A percentile compares a stretch with the other conserved stretches of the same genome.
phyloP scores from a whole-genome alignment of 2,888 invertebrate genomes.

The Pollenia amentaria region DNA sequence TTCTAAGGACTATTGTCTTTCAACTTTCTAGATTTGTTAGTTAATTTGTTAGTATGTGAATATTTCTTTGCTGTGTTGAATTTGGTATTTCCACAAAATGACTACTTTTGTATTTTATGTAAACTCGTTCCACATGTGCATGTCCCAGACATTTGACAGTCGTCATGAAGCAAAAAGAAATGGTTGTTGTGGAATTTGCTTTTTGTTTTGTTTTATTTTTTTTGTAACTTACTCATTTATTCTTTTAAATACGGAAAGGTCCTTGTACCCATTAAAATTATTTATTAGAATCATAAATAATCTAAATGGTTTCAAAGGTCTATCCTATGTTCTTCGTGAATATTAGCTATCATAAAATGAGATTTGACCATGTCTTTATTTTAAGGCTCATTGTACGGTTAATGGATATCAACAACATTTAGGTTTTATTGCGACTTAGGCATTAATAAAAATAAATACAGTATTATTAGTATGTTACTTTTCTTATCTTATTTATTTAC shows the following conservation, averaged over 20 bases:
- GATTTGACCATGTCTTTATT: too few species aligned
- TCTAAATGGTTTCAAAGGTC: conserved; percentile 17
- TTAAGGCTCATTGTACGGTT: too few species aligned
- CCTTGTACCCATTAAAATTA: background rate
- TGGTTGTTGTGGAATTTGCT: background rate
- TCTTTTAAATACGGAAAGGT: background rate
- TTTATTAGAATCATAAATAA: conserved; percentile 31
- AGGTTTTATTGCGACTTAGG: too few species aligned
- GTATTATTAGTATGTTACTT: too few species aligned
- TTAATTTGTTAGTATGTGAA: too few species aligned
- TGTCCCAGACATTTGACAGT: conserved; percentile 1
- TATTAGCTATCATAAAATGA: too few species aligned
- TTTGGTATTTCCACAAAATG: conserved; percentile 1
- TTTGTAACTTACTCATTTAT: background rate
- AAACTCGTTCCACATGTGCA: background rate
- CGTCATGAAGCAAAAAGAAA: background rate
- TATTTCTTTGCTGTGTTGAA: background rate
- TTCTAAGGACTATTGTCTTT: background rate
- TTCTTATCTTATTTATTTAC: too few species aligned
- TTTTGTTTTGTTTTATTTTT: background rate
- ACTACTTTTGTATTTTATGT: background rate
- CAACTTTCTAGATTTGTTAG: background rate
- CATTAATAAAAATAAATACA: too few species aligned
- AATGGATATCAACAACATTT: too few species aligned
- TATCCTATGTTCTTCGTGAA: background rate